Base-by-base conservation (phyloP, 2,797 vertebrate genomes). In the Halcyon leucocephala region DNA sequence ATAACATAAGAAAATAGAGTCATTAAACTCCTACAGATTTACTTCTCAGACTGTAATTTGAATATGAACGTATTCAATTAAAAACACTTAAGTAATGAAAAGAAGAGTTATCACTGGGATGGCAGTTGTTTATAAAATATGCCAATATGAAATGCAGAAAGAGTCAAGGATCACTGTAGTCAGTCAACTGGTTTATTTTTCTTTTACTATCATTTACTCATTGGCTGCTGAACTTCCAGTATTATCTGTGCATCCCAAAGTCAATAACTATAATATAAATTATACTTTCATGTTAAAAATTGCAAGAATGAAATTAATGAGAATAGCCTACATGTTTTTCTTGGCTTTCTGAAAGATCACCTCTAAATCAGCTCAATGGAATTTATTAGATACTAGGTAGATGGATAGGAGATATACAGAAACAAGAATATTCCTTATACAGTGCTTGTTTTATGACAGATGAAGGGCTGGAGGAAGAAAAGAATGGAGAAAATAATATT, bases 11-110 rank as follows among this genome's bases (percentile, higher is more conserved):
- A 67, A 89, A 91, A 44, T 8, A 77, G n/a, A 77, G 55, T 48
- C 78, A 80, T 64, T 88, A 88, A 90, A 86, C 72, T 91, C 69
- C 85, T 51, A 86, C 41, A 86, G 80, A 86, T 93, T 88, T 86
- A 83, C 51, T 83, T 93, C 80, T 61, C 42, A 54, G 42, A 44
- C 41, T 90, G 39, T 46, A 79, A 87, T 84, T 6, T 72, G 39
- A 88, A 73, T 52, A 24, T 18, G n/a, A 88, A 37, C 11, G 39
- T 65, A 74, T 49, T 82, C 52, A 82, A 74, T 84, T 61, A 83
- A 78, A 77, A 90, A 52, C 48, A 62, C 10, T 77, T 66, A 64
- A 73, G 51, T 37, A 83, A 28, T 7, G 11, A 82, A 91, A 87
- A 55, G 16, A 77, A 33, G 26, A 12, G 49, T 77, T 93, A 74